phyloP scores from a whole-genome alignment of 2,113 vertebrate genomes.

The Onychorhynchus coronatus region DNA sequence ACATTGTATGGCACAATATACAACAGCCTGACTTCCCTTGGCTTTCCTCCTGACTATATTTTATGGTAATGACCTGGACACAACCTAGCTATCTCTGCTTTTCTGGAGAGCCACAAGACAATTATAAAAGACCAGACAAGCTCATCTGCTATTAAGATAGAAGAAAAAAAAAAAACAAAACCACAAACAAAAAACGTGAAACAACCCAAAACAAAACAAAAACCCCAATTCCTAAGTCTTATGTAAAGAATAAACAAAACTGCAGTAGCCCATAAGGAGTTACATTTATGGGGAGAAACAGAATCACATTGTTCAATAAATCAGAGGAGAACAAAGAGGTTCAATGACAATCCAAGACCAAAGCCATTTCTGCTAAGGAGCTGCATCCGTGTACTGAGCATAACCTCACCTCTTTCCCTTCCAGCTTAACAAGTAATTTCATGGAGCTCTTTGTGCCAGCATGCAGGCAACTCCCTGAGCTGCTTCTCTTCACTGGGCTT shows the following conservation, averaged over 20 bases:
- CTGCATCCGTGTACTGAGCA: neutral
- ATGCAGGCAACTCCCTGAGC: neutral
- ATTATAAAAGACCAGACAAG: neutral
- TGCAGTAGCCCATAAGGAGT: neutral
- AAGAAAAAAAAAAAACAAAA: accelerated
- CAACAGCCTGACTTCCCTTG: neutral
- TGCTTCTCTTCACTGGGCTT: neutral
- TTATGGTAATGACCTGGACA: neutral
- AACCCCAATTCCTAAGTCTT: neutral
- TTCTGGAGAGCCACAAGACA: neutral
- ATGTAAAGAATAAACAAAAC: neutral
- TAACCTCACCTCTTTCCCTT: neutral
- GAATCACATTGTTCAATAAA: slow-evolving; percentile 6
- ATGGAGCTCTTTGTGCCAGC: neutral
- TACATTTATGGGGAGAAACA: neutral
- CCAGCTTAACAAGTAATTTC: neutral
- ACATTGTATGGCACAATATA: neutral
- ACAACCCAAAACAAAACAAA: neutral
- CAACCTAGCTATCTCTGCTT: neutral
- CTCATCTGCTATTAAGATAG: neutral
- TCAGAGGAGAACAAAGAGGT: slow-evolving; percentile 44
- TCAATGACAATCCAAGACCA: neutral
- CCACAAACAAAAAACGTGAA: neutral
- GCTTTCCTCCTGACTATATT: neutral
- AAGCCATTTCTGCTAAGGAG: neutral